Percentiles rank a stretch among this genome's conserved stretches.
Conservation (phyloP, 2,797 vertebrate genomes). For the Mormyrops attenuatus region DNA sequence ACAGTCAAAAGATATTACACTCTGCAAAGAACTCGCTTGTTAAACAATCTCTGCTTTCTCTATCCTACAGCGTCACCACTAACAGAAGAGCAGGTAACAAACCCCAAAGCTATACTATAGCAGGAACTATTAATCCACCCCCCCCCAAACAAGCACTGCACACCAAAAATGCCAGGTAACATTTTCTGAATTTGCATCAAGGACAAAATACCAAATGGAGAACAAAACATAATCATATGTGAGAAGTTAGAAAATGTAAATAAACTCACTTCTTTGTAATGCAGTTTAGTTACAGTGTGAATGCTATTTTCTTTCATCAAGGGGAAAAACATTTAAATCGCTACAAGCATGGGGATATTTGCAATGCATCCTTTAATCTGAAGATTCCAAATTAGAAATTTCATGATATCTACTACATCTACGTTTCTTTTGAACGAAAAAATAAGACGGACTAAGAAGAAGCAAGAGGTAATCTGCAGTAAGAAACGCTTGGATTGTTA, state of each 20-base stretch:
- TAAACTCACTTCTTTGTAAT: background rate
- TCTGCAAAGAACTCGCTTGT: background rate
- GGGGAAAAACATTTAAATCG: background rate
- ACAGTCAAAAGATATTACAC: background rate
- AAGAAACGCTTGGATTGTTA: background rate
- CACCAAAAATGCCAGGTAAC: background rate
- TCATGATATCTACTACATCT: background rate
- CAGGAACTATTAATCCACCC: background rate
- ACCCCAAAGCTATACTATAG: background rate
- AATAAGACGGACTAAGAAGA: constrained; percentile 7
- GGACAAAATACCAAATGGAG: background rate
- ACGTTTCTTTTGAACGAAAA: constrained; percentile 19
- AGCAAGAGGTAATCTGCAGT: background rate
- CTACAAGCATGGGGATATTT: background rate
- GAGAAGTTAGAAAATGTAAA: background rate
- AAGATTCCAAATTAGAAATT: background rate
- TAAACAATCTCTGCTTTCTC: background rate
- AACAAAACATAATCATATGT: background rate
- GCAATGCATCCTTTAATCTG: background rate
- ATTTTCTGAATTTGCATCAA: background rate
- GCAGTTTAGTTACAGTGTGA: background rate
- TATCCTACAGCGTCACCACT: background rate
- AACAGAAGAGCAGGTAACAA: background rate
- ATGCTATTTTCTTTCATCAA: background rate
- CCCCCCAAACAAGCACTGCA: background rate